Base-by-base conservation (phyloP, 2,113 vertebrate genomes). In the Chaetorhynchus papuensis region DNA sequence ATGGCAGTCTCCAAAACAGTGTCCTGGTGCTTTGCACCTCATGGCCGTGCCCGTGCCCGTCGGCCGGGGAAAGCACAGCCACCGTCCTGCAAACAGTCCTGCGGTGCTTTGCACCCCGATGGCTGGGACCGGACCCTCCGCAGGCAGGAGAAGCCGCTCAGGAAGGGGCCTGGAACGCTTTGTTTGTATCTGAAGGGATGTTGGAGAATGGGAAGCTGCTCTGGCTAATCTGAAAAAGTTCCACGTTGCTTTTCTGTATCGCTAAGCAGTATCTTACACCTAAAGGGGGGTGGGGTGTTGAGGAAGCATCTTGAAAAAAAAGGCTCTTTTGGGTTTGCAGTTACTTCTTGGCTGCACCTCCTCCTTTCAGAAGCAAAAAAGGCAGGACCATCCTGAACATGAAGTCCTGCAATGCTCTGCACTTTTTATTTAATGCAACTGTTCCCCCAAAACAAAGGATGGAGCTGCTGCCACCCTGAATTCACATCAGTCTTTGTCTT, bases 21-120 rank as follows among this genome's bases (percentile, higher is more conserved):
- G 87, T 93, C 92, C 57, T 20, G 93, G 94, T 87, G 89, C 95
- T 96, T 93, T 33, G 95, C 83, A 83, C 94, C 89, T 20, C 15
- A 1, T 17, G 53, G 83, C 68, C 9, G 1, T 26, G 54, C 35
- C 75, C 1, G 0, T 60, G 27, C 85, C 81, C 8, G 0, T 27
- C 39, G 39, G 61, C 78, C 13, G 5, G 13, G 81, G 47, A 71
- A 52, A 89, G 57, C 44, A 50, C 37, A 24, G 94, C 91, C 74
- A 74, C 78, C 54, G 3, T 21, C 71, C 66, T 10, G 31, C 84
- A 53, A 87, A 87, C 42, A 91, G 83, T 95, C 83, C 45, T 18
- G 39, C 2, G 49, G 93, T 86, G 95, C 95, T 97, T 93, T 23
- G 96, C 94, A 92, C 94, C 80, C 74, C 1, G 10, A 69, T 23